Evolutionary conservation across 2,888 invertebrate genomes (phyloP), one percentile per base, ranked within the genome.

Genomic region (Coelinius sp.): DNA sequence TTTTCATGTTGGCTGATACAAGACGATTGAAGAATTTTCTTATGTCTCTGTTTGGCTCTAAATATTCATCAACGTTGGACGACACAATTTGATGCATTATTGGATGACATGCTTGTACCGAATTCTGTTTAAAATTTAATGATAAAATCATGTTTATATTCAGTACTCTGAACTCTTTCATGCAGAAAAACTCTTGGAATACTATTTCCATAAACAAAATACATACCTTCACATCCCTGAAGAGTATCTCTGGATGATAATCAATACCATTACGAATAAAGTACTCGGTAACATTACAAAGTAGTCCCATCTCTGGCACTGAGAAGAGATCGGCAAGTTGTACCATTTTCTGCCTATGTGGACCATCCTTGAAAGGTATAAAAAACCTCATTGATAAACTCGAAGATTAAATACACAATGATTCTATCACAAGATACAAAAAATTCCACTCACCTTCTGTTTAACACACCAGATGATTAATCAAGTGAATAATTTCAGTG

Each of bases 291-390:
- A 98, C 95, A 88, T 97, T 97, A 81, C 97, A 96, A 2, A 98
- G 89, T 49, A 99, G 89, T 77, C 95, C 94, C 94, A 98, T 97
- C 90, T 98, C 98, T 27, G 99, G 98, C 53, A 98, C 94, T 6
- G 98, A 97, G 89, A 99, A 99, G 68, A 98, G 89, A 90, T 99
- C 99, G 4, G 98, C 97, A 80, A 99, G 89, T 86, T 99, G 98
- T 17, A 97, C 93, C 97, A 99, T 97, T 88, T 90, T 90, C 22
- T 89, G 84, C 22, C 86, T 82, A 17, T 83, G 83, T 10, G 84
- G 71, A 41, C 80, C 81, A 71, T 85, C 84, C 86, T 86, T 65
- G n/a, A 78, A 75, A 68, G 8, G 49, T 8, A n/a, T n/a, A n/a
- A n/a, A 25, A 59, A 59, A 35, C 17, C 31, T 59, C 31, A 35